These are phyloP conservation scores for Lordiphosa andalusiaca DNA, from an alignment of 2,888 invertebrate genomes.

Conservation along the genomic window DNA sequence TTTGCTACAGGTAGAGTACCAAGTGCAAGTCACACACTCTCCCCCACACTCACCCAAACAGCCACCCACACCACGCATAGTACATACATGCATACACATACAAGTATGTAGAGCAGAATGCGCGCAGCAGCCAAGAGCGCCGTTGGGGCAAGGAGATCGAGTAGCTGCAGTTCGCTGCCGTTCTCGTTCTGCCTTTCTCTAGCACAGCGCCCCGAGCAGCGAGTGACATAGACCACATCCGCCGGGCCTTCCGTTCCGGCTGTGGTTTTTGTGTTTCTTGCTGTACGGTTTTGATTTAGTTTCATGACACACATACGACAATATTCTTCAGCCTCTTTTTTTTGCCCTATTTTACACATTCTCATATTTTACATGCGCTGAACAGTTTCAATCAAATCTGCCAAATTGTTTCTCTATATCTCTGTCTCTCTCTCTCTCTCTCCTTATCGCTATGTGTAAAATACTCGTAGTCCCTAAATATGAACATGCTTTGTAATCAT, in stretches of 20 bases:
- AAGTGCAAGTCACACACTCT: conserved; percentile 70
- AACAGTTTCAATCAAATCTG: conserved; percentile 3
- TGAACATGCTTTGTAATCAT: conserved; percentile 27
- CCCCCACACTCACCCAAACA: conserved; percentile 26
- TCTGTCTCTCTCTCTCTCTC: conserved; percentile 19
- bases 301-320: not conserved
- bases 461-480: conserved; percentile 27
- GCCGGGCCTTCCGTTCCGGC: too few relatives aligned
- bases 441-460: conserved; percentile 23
- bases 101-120: conserved; percentile 2
- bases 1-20: conserved; percentile 93
- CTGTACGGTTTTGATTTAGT: too few relatives aligned
- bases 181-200: too few relatives aligned
- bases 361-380: not conserved
- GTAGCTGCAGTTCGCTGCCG: too few relatives aligned
- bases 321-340: not conserved
- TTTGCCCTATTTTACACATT: not conserved
- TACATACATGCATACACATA: conserved; percentile 10
- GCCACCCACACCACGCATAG: conserved; percentile 12
- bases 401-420: not conserved
- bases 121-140: too few relatives aligned
- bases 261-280: too few relatives aligned
- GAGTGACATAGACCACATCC: too few relatives aligned
- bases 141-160: too few relatives aligned
- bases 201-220: too few relatives aligned